Base-by-base conservation (phyloP, 2,888 invertebrate genomes). In the Pachliopta kotzebuea region DNA sequence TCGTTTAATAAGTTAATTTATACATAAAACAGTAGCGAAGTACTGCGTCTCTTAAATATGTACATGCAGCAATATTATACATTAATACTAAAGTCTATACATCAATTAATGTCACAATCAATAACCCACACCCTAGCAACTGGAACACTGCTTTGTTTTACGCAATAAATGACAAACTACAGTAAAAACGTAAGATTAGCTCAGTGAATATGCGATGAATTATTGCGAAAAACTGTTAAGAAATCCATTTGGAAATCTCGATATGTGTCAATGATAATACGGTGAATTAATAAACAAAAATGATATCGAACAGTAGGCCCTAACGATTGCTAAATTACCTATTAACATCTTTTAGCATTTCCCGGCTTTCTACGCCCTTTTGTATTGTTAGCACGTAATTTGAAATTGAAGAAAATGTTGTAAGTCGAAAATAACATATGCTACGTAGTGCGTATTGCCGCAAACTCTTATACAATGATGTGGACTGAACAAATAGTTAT, bases 381-480 rank as follows among this genome's bases (percentile, higher is more conserved):
- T 78, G 83, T 84, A 89, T 88, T 87, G 79, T 77, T 76, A 83
- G 81, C 89, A 88, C 89, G 89, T 88, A 85, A 82, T 84, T 89
- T 83, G 79, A 84, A 80, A 85, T 88, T 82, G 81, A 85, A 85
- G 82, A 83, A 86, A 85, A 86, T 89, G 89, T 89, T 88, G 90
- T 84, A 88, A 86, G 86, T 80, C 77, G 83, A 89, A 89, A 88
- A 88, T 88, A 90, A 90, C 86, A 83, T 85, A 89, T 88, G 88
- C 86, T 80, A 75, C 78, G 84, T 80, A 76, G 86, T 83, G 73
- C 83, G 84, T 78, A 80, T 84, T 88, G 86, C 83, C 79, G 80
- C 88, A 87, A 88, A 90, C 84, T 86, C 88, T 90, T 90, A 90
- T 90, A 90, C 90, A 91, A 91, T 90, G 84, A 86, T 88, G 89